phyloP scores from a whole-genome alignment of 2,888 invertebrate genomes.

The Periphyllus acericola region DNA sequence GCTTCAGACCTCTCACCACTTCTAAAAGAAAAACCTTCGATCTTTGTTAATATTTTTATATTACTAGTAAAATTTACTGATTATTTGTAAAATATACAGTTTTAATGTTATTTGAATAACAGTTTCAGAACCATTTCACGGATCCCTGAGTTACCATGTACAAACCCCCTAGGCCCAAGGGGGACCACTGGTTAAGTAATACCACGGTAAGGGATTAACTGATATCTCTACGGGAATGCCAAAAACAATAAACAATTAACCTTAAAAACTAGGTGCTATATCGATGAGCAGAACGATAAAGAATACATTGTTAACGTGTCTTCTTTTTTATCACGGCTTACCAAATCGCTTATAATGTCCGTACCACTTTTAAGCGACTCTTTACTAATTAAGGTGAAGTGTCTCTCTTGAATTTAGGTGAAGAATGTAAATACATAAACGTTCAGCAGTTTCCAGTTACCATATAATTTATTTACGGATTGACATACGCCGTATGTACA shows the following conservation, averaged over 20 bases:
- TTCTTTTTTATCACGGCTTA: too few relatives aligned
- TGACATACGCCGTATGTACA: background rate
- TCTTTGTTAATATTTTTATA: too few relatives aligned
- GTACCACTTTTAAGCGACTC: background rate
- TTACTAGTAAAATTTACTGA: too few relatives aligned
- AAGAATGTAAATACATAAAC: background rate
- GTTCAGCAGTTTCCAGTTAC: background rate
- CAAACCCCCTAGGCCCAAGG: too few relatives aligned
- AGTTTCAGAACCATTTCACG: too few relatives aligned
- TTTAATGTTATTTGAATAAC: too few relatives aligned
- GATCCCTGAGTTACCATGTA: too few relatives aligned
- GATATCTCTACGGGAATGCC: background rate
- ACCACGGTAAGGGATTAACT: background rate
- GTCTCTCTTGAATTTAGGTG: background rate
- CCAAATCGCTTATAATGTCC: background rate
- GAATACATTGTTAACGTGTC: background rate
- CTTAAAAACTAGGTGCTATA: background rate
- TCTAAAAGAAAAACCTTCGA: too few relatives aligned
- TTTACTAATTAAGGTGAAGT: background rate
- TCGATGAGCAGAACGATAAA: background rate
- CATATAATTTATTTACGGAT: background rate
- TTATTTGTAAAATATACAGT: too few relatives aligned
- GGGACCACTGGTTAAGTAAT: too few relatives aligned
- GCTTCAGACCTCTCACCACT: too few relatives aligned
- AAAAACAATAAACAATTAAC: background rate